phyloP scores from a whole-genome alignment of 1,140 invertebrate species.

The Drosophila pseudoobscura region DNA sequence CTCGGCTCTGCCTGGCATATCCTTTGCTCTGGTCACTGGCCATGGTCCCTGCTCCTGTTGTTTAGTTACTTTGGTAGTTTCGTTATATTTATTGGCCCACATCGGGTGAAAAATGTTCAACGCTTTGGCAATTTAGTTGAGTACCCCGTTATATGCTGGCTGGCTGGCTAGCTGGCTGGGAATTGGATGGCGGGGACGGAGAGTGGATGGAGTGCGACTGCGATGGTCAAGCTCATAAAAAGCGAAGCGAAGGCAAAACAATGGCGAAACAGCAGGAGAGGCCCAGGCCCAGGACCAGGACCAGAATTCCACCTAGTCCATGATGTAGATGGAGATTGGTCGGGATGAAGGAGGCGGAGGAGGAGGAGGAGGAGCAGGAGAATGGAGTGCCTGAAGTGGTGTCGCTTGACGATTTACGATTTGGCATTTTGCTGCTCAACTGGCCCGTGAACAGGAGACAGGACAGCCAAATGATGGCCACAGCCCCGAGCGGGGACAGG shows the following conservation, averaged over 20 bases:
- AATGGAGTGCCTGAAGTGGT: constrained; percentile 10
- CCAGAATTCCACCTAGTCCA: constrained; percentile 61
- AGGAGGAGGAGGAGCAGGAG: neutral
- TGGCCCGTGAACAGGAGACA: constrained; percentile 63
- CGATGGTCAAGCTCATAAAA: constrained; percentile 63
- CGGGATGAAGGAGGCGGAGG: neutral
- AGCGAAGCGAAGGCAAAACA: constrained; percentile 65
- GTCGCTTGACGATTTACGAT: constrained; percentile 71
- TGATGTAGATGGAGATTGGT: constrained; percentile 12
- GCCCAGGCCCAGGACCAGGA: constrained; percentile 26
- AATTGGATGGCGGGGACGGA: no score
- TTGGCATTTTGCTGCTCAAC: constrained; percentile 79
- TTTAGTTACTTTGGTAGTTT: constrained; percentile 82
- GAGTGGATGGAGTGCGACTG: neutral
- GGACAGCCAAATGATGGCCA: constrained; percentile 18
- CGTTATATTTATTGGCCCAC: constrained; percentile 83
- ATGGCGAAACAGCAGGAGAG: constrained; percentile 52
- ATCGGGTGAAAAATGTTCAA: constrained; percentile 82
- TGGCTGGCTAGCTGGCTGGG: constrained; percentile 15
- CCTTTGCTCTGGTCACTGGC: constrained; percentile 27
- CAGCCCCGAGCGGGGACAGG: neutral
- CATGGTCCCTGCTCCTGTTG: constrained; percentile 50
- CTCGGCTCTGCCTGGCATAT: constrained; percentile 28
- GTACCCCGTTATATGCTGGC: constrained; percentile 77
- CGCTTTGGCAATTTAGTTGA: constrained; percentile 82